phyloP scores from a whole-genome alignment of 1,140 invertebrate genomes.

The Calycopis cecrops region DNA sequence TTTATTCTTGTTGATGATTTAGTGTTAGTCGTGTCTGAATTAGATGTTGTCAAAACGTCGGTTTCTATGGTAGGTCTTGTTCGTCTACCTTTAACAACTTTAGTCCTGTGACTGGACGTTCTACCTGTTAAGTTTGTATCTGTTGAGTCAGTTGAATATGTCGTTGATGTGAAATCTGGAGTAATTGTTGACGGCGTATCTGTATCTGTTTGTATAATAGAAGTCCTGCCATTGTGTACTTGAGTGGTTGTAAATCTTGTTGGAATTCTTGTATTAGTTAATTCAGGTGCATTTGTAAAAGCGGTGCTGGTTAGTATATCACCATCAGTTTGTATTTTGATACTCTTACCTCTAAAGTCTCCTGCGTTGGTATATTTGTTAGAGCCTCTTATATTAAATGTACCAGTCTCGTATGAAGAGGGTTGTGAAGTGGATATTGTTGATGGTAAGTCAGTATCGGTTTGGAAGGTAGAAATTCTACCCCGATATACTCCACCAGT shows the following conservation, averaged over 20 bases:
- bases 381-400: neutral
- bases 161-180: too few species aligned
- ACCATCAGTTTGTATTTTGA: neutral
- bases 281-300: conserved; percentile 1
- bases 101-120: too few species aligned
- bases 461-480: neutral
- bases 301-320: neutral
- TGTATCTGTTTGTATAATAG: too few species aligned
- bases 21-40: too few species aligned
- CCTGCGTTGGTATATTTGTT: neutral
- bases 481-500: neutral
- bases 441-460: neutral
- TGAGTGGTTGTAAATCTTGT: conserved; percentile 1
- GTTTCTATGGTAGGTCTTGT: too few species aligned
- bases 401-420: neutral
- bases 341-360: neutral
- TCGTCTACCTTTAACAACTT: too few species aligned
- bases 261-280: neutral
- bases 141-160: too few species aligned
- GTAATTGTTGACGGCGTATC: too few species aligned
- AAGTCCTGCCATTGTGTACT: neutral
- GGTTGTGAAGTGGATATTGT: neutral
- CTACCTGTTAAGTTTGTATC: too few species aligned
- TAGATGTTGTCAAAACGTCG: too few species aligned
- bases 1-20: too few species aligned